Evolutionary conservation across 2,888 invertebrate species (phyloP).

Genomic region (Muscina levida): DNA sequence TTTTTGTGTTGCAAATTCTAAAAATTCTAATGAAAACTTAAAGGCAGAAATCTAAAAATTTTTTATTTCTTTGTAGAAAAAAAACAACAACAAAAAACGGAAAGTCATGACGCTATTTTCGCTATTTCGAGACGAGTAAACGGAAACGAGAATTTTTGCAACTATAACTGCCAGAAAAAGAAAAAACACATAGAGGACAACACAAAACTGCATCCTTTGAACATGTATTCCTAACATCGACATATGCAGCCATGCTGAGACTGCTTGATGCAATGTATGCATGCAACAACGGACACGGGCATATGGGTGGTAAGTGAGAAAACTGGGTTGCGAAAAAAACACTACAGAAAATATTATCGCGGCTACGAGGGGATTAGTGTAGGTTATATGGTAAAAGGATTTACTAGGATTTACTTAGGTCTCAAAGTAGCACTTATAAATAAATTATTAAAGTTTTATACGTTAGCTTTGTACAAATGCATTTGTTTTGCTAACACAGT

Average conservation of each 20-base stretch:
- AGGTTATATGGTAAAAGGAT: too few relatives aligned
- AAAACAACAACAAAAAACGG: too few relatives aligned
- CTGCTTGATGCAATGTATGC: neutral
- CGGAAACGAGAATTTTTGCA: conserved; percentile 9
- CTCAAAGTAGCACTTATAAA: too few relatives aligned
- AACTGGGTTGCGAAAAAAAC: too few relatives aligned
- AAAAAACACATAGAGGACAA: neutral
- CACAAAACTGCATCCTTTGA: neutral
- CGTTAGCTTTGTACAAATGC: too few relatives aligned
- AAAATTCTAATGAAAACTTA: neutral
- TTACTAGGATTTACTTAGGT: too few relatives aligned
- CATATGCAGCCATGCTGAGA: neutral
- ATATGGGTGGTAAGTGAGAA: neutral
- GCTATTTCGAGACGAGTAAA: neutral
- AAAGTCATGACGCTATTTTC: neutral
- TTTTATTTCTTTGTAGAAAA: neutral
- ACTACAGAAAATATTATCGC: too few relatives aligned
- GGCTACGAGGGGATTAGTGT: too few relatives aligned
- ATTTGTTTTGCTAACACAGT: too few relatives aligned
- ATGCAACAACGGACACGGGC: neutral
- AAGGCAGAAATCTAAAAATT: neutral
- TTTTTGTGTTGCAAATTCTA: neutral
- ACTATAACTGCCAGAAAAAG: neutral
- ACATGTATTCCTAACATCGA: neutral
- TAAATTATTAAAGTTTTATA: too few relatives aligned